Percentiles rank a stretch among this genome's conserved stretches.
Conservation (phyloP, 2,797 vertebrate species). For the Triplophysa yarkandensis region DNA sequence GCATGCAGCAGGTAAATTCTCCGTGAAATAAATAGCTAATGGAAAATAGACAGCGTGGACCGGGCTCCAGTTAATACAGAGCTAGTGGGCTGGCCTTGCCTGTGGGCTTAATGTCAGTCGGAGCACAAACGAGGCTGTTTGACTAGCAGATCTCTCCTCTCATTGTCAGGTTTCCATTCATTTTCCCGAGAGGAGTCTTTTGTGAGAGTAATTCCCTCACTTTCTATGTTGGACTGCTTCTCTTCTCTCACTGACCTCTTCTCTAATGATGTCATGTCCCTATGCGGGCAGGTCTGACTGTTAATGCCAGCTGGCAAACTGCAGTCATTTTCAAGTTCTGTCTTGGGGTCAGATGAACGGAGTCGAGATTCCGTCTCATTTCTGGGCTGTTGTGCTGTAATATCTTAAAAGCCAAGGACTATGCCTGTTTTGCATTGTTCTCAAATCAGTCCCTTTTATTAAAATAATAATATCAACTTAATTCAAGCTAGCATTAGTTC, state of each 20-base stretch:
- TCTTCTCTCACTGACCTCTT: constrained; percentile 43
- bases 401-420: constrained; percentile 11
- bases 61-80: constrained; percentile 66
- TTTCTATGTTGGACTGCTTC: constrained; percentile 21
- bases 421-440: neutral
- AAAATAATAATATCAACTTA: constrained; percentile 11
- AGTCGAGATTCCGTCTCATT: constrained; percentile 17
- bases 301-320: constrained; percentile 46
- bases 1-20: constrained; percentile 80
- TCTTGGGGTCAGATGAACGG: constrained; percentile 15
- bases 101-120: constrained; percentile 48
- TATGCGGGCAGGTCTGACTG: constrained; percentile 43
- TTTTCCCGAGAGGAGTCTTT: constrained; percentile 40
- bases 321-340: constrained; percentile 43
- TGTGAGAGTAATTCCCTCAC: constrained; percentile 40
- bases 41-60: constrained; percentile 74
- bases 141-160: constrained; percentile 52
- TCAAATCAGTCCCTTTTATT: neutral
- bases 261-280: constrained; percentile 47
- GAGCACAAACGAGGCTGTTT: constrained; percentile 47
- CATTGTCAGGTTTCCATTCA: constrained; percentile 33
- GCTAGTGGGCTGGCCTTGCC: constrained; percentile 61
- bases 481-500: no score
- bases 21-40: constrained; percentile 83
- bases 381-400: neutral